Evolutionary conservation across 2,797 vertebrate genomes (phyloP), one percentile per base, ranked within the genome.

Genomic region (Delichon dasypus): DNA sequence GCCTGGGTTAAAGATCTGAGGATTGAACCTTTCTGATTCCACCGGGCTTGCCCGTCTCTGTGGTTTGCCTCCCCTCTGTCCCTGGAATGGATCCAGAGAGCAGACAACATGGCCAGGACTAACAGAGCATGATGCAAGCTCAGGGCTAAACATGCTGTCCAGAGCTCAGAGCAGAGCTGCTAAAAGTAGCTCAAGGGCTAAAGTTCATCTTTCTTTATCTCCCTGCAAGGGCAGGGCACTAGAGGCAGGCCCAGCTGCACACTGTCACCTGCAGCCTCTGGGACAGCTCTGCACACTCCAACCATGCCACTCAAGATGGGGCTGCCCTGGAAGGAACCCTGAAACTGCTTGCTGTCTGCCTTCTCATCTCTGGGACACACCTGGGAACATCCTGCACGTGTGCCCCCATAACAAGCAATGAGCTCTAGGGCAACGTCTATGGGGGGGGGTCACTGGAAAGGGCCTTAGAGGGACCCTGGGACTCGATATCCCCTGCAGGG

Each of bases 181-280:
- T 91, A 95, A 78, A 96, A 95, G 94, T 87, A 93, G 88, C 61
- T 66, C 25, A 0, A 58, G 88, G 76, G 74, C 77, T 90, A 48
- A 82, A 85, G 94, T 89, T 95, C 90, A 82, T 45, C 72, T 91
- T 88, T 67, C 93, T 90, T 88, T 85, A 93, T 91, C 91, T 87
- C 18, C 53, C 26, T 19, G 71, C 36, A 44, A 84, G 73, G 53
- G 64, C 38, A 85, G 72, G 47, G 60, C 86, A 36, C 1, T 0
- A 38, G 82, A 81, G n/a, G 13, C 1, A 1, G 55, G 55, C 42
- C 23, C 1, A 58, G 50, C 45, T 5, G 26, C 4, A 38, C 4
- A 2, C 27, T 2, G 6, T 21, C 27, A 20, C 66, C 19, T 4
- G 26, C 73, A 65, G 82, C 55, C 45, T 3, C 45, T 2, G 1